Percentiles rank a stretch among this genome's conserved stretches.
Conservation (phyloP, 2,888 invertebrate genomes). For the Trypoxylon attenuatum region DNA sequence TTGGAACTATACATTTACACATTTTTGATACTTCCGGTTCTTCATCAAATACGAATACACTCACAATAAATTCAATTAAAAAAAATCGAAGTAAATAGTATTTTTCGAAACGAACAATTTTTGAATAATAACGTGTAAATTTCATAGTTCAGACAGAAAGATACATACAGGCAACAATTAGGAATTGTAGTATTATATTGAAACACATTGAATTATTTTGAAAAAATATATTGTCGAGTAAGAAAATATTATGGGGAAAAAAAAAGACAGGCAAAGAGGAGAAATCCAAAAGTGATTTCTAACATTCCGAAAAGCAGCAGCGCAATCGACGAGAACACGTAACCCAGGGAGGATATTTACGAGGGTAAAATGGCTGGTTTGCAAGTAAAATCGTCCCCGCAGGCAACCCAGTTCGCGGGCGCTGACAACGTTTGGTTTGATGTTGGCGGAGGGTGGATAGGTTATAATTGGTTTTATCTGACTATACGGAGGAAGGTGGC, state of each 20-base stretch:
- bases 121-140: too few relatives aligned
- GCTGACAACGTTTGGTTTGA: conserved; percentile 58
- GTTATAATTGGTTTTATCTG: conserved; percentile 71
- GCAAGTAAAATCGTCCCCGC: conserved; percentile 59
- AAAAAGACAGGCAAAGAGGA: neutral
- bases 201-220: too few relatives aligned
- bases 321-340: conserved; percentile 25
- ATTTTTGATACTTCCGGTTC: too few relatives aligned
- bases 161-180: too few relatives aligned
- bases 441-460: conserved; percentile 60
- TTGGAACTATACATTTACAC: too few relatives aligned
- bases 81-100: neutral
- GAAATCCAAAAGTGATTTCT: conserved; percentile 47
- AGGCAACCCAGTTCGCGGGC: conserved; percentile 26
- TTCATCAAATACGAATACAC: too few relatives aligned
- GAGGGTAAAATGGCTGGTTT: conserved; percentile 53
- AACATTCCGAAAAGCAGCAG: conserved; percentile 34
- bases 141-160: too few relatives aligned
- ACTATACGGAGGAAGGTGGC: conserved; percentile 50
- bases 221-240: neutral
- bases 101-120: too few relatives aligned
- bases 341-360: conserved; percentile 41
- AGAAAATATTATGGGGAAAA: neutral
- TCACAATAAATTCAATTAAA: neutral
- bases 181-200: too few relatives aligned